These are phyloP conservation scores for Apocheima hispidaria DNA, from an alignment of 2,888 invertebrate genomes.

Conservation along the genomic window DNA sequence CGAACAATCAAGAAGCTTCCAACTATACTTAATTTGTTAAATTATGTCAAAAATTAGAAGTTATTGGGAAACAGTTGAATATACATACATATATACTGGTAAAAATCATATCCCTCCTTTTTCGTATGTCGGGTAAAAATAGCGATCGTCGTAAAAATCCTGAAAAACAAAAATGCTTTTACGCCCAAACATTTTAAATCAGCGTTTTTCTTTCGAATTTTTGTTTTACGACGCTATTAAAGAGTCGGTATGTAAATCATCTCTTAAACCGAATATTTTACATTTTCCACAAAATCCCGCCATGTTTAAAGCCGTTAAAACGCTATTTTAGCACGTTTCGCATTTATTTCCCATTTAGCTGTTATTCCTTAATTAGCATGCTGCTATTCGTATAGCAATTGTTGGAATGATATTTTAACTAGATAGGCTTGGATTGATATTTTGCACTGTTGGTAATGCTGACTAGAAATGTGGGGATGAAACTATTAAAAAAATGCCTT, in stretches of 20 bases:
- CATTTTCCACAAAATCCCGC: conserved; percentile 24
- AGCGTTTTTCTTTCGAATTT: conserved; percentile 15
- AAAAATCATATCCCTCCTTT: too few species aligned
- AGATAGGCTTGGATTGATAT: too few species aligned
- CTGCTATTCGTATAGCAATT: conserved; percentile 1
- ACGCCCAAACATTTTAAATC: conserved; percentile 8
- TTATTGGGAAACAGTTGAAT: neutral
- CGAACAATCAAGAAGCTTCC: too few species aligned
- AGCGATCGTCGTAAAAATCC: conserved; percentile 4
- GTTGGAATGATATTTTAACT: neutral
- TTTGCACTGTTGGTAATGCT: too few species aligned
- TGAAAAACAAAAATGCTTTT: conserved; percentile 2
- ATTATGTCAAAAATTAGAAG: neutral
- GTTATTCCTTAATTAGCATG: conserved; percentile 5
- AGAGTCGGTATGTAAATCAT: conserved; percentile 25
- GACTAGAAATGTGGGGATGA: too few species aligned
- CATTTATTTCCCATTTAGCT: conserved; percentile 15
- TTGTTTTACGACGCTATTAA: conserved; percentile 30
- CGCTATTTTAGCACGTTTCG: conserved; percentile 19
- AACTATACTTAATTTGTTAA: neutral
- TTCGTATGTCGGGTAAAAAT: too few species aligned
- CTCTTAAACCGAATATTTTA: conserved; percentile 23
- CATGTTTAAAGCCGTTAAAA: conserved; percentile 19
- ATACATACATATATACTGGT: too few species aligned
- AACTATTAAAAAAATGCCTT: too few species aligned